Evolutionary conservation across 2,797 vertebrate species (phyloP).

Genomic region (Trachurus trachurus): DNA sequence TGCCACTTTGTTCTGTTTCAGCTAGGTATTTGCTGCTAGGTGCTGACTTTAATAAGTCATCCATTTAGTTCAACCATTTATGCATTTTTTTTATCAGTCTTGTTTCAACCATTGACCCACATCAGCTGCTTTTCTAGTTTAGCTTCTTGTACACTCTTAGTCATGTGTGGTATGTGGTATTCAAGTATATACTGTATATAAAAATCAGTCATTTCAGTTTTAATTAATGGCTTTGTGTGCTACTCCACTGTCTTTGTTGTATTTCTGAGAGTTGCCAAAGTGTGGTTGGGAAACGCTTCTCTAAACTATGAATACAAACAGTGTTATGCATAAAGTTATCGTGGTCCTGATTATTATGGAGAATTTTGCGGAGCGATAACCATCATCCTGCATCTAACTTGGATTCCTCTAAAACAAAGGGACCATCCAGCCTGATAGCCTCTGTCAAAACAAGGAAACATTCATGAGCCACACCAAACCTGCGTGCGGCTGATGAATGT

Average conservation of each 20-base stretch:
- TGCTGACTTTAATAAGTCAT: background rate
- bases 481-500: constrained; percentile 51
- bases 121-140: background rate
- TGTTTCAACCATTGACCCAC: background rate
- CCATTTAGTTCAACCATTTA: background rate
- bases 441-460: constrained; percentile 78
- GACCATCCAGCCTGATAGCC: constrained; percentile 41
- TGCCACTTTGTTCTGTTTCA: background rate
- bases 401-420: constrained; percentile 71
- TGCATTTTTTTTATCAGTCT: background rate
- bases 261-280: background rate
- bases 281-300: background rate
- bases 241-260: background rate
- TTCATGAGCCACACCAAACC: background rate
- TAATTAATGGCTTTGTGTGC: background rate
- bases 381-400: constrained; percentile 38
- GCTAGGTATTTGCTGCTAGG: background rate
- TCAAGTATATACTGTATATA: too few relatives aligned
- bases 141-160: background rate
- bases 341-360: constrained; percentile 12
- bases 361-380: constrained; percentile 31
- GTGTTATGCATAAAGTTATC: background rate
- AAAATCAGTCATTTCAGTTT: background rate
- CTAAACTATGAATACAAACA: background rate
- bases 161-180: too few relatives aligned